These are phyloP conservation scores for Marmota flaviventris DNA, from an alignment of 2,113 vertebrate species.

Conservation along the genomic window DNA sequence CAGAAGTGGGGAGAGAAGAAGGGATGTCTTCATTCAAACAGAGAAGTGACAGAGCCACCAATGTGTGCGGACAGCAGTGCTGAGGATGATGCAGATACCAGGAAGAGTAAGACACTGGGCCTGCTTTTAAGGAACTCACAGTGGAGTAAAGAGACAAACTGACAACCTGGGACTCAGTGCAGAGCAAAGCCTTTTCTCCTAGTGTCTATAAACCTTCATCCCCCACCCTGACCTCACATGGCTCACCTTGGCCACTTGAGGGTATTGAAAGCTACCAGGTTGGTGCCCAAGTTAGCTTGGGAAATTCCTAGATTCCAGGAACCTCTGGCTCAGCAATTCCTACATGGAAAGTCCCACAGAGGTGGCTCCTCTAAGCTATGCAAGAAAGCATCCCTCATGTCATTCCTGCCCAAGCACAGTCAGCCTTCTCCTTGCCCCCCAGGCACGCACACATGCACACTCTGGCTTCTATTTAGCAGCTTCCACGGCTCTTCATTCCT, in stretches of 20 bases:
- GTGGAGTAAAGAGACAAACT: neutral
- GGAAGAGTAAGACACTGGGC: neutral
- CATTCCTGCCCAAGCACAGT: neutral
- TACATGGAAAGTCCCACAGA: conserved; percentile 78
- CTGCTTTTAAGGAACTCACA: neutral
- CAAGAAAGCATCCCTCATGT: neutral
- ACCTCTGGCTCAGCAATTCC: conserved; percentile 52
- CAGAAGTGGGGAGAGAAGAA: neutral
- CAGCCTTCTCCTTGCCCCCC: neutral
- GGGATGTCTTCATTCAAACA: neutral
- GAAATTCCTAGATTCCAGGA: conserved; percentile 82
- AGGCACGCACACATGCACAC: neutral
- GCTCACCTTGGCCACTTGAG: neutral
- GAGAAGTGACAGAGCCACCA: neutral
- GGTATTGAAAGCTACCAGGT: conserved; percentile 36
- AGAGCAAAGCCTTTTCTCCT: neutral
- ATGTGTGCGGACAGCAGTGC: neutral
- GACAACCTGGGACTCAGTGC: neutral
- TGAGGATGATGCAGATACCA: neutral
- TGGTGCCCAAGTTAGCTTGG: conserved; percentile 50
- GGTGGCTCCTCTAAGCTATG: conserved; percentile 9
- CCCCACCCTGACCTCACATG: neutral
- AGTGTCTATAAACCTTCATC: neutral
- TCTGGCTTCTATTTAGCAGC: neutral
- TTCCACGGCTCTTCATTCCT: neutral